Conservation (phyloP, 2,797 vertebrate species). For the Darevskia mixta region DNA sequence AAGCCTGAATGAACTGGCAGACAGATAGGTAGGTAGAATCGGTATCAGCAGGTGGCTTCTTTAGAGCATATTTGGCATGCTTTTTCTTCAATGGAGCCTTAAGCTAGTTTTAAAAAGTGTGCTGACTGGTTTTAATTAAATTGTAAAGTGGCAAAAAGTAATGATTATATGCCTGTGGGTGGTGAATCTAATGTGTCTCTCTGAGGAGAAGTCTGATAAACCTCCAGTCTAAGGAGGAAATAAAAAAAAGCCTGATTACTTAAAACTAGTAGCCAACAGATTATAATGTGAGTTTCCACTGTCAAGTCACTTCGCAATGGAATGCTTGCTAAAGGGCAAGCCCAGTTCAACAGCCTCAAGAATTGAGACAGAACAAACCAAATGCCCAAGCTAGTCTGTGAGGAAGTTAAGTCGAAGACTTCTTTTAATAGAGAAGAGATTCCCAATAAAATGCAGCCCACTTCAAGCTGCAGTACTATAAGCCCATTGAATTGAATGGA, state of each 20-base stretch:
- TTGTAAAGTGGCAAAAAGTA: constrained; percentile 13
- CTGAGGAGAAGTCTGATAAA: not conserved
- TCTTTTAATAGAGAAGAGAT: too few relatives aligned
- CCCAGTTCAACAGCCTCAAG: not conserved
- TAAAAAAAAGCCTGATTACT: not conserved
- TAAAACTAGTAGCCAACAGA: not conserved
- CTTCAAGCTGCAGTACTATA: too few relatives aligned
- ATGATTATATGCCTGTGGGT: constrained; percentile 23
- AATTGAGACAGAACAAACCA: not conserved
- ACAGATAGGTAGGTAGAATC: not conserved
- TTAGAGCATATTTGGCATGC: not conserved
- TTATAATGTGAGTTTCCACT: not conserved
- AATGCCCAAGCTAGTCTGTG: too few relatives aligned
- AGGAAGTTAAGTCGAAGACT: too few relatives aligned
- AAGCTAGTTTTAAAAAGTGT: constrained; percentile 2
- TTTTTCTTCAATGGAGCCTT: not conserved
- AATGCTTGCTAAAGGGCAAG: not conserved
- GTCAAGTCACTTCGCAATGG: not conserved
- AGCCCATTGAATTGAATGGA: too few relatives aligned
- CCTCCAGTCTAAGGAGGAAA: not conserved
- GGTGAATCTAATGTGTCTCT: not conserved
- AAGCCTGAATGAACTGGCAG: not conserved
- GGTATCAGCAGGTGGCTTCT: not conserved
- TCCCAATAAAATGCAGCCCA: too few relatives aligned
- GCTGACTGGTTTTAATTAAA: constrained; percentile 27